Percentiles rank a stretch among this genome's conserved stretches.
phyloP scores from a whole-genome alignment of 2,888 invertebrate species.

The Hirtodrosophila confusa region DNA sequence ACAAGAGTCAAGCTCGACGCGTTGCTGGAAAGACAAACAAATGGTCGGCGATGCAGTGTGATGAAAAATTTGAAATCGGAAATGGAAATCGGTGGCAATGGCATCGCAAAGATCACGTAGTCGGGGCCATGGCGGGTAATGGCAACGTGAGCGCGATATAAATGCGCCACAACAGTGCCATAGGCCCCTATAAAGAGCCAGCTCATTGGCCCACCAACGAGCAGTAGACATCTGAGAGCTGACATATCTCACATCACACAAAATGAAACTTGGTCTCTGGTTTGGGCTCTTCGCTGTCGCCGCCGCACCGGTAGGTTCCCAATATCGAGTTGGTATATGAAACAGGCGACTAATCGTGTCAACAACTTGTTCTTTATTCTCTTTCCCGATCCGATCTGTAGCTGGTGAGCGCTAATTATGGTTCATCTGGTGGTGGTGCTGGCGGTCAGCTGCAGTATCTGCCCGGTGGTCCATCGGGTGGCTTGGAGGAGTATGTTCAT shows the following conservation, averaged over 20 bases:
- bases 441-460: slow-evolving; percentile 47
- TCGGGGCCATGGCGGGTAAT: slow-evolving; percentile 37
- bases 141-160: slow-evolving; percentile 61
- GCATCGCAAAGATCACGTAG: slow-evolving; percentile 69
- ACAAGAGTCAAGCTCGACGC: slow-evolving; percentile 17
- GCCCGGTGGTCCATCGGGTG: slow-evolving; percentile 53
- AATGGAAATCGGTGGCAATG: slow-evolving; percentile 63
- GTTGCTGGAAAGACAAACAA: slow-evolving; percentile 24
- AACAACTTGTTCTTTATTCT: neutral
- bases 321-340: neutral
- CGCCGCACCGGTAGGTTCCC: slow-evolving; percentile 80
- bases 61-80: slow-evolving; percentile 70
- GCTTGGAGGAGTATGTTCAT: slow-evolving; percentile 78
- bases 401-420: slow-evolving; percentile 71
- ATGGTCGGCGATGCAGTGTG: slow-evolving; percentile 21
- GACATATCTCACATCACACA: slow-evolving; percentile 56
- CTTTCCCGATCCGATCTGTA: slow-evolving; percentile 13
- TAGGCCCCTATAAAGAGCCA: slow-evolving; percentile 70
- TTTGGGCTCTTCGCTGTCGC: slow-evolving; percentile 80
- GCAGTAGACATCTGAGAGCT: slow-evolving; percentile 58
- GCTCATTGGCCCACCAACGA: slow-evolving; percentile 48
- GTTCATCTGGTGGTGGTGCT: slow-evolving; percentile 26
- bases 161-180: slow-evolving; percentile 32
- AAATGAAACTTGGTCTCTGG: slow-evolving; percentile 79
- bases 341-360: slow-evolving; percentile 14